Evolutionary conservation across 2,888 invertebrate species (phyloP).

Genomic region (Xanthostigma xanthostigma): DNA sequence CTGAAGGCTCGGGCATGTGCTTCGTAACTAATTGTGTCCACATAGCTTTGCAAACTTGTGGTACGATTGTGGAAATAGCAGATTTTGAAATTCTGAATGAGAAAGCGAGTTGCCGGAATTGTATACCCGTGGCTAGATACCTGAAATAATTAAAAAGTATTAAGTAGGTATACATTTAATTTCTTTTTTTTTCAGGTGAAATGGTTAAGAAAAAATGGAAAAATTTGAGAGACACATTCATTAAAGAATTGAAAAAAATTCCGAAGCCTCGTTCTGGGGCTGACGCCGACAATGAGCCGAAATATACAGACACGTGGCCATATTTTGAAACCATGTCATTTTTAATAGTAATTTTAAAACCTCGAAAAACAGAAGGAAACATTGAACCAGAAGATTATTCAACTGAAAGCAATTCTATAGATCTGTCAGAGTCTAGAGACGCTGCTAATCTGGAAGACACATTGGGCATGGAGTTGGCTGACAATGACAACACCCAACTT

Average conservation of each 20-base stretch:
- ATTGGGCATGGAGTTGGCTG: no score
- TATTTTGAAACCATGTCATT: slow-evolving; percentile 9
- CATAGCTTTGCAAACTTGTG: slow-evolving; percentile 1
- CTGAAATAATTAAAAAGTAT: neutral
- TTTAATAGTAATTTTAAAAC: slow-evolving; percentile 8
- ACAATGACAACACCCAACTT: slow-evolving; percentile 4
- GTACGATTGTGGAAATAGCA: neutral
- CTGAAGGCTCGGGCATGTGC: no score
- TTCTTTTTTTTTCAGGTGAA: slow-evolving; percentile 7
- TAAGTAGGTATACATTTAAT: no score
- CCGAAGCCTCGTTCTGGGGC: slow-evolving; percentile 6
- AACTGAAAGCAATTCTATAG: no score
- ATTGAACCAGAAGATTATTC: slow-evolving; percentile 7
- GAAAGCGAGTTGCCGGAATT: slow-evolving; percentile 1
- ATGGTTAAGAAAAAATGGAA: slow-evolving; percentile 8
- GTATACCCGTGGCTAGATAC: neutral
- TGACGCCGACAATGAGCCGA: slow-evolving; percentile 6
- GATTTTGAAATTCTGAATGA: slow-evolving; percentile 1
- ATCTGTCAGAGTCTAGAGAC: no score
- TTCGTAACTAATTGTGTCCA: no score
- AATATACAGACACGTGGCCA: slow-evolving; percentile 9
- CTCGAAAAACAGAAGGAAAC: slow-evolving; percentile 8
- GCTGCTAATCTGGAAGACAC: no score
- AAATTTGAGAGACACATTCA: slow-evolving; percentile 8
- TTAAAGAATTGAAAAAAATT: slow-evolving; percentile 7